Evolutionary conservation across 1,140 invertebrate genomes (phyloP).

Genomic region (Copidosoma floridanum): DNA sequence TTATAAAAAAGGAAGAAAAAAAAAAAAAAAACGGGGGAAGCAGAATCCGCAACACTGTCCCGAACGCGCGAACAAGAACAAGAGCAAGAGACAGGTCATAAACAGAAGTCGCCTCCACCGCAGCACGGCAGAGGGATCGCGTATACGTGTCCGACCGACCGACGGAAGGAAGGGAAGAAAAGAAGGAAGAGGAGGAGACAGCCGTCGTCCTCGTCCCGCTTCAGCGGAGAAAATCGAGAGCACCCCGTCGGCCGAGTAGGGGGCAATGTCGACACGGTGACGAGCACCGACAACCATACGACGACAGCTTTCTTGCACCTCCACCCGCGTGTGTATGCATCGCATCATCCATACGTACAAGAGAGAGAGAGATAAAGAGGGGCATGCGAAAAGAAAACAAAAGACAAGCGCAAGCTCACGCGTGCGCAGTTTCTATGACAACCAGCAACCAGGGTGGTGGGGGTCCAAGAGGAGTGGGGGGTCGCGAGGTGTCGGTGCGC

Average conservation of each 20-base stretch:
- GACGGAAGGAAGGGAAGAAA: conserved; percentile 29
- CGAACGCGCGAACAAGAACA: conserved; percentile 15
- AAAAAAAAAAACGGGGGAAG: neutral
- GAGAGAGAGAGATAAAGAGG: no score
- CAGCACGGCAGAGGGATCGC: conserved; percentile 24
- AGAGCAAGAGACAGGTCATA: conserved; percentile 11
- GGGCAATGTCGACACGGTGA: conserved; percentile 13
- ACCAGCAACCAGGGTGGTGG: conserved; percentile 55
- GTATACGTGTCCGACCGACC: no score
- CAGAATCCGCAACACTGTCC: conserved; percentile 21
- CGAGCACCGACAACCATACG: neutral
- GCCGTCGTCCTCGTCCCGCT: neutral
- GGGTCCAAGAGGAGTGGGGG: no score
- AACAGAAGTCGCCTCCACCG: conserved; percentile 15
- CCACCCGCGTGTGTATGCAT: no score
- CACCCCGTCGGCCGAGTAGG: no score
- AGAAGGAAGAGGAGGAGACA: conserved; percentile 21
- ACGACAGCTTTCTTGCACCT: no score
- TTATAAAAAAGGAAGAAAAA: no score
- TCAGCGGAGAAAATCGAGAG: conserved; percentile 15
- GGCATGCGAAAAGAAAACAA: no score
- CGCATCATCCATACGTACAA: no score
- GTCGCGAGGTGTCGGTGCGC: conserved; percentile 54
- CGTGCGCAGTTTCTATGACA: conserved; percentile 53
- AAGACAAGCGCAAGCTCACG: neutral